phyloP scores from a whole-genome alignment of 2,888 invertebrate species.

The Noctua comes region DNA sequence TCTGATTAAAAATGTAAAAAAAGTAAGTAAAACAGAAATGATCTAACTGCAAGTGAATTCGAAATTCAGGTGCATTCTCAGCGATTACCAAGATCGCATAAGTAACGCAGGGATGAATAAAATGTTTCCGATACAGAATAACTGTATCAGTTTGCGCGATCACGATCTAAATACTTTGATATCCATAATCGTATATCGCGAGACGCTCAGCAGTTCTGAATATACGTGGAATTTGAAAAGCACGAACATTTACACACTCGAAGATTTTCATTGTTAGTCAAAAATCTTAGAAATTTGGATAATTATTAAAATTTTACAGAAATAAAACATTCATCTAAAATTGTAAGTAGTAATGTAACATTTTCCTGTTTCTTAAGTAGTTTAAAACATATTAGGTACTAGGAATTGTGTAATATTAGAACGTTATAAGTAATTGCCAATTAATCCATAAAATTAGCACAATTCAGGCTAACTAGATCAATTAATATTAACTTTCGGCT shows the following conservation, averaged over 20 bases:
- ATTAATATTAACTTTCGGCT: neutral
- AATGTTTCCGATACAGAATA: slow-evolving; percentile 8
- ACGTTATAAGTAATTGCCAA: neutral
- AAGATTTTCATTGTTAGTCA: neutral
- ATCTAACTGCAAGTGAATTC: neutral
- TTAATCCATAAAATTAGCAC: neutral
- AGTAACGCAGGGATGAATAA: slow-evolving; percentile 33
- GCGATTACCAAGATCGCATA: slow-evolving; percentile 26
- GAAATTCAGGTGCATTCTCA: neutral
- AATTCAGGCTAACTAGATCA: neutral
- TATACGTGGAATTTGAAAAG: neutral
- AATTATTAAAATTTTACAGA: no score
- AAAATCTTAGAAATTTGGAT: neutral
- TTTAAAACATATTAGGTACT: no score
- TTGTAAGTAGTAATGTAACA: no score
- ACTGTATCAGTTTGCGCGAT: slow-evolving; percentile 27
- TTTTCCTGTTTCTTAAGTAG: no score
- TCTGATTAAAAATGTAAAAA: neutral
- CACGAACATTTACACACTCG: neutral
- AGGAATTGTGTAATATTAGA: no score
- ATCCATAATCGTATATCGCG: slow-evolving; percentile 27
- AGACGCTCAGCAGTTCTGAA: slow-evolving; percentile 11
- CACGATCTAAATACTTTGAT: slow-evolving; percentile 39
- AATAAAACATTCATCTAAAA: no score
- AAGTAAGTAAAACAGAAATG: neutral